A percentile compares a stretch with the other conserved stretches of the same genome.
Conservation (phyloP, 2,888 invertebrate genomes). For the Galeruca laticollis region DNA sequence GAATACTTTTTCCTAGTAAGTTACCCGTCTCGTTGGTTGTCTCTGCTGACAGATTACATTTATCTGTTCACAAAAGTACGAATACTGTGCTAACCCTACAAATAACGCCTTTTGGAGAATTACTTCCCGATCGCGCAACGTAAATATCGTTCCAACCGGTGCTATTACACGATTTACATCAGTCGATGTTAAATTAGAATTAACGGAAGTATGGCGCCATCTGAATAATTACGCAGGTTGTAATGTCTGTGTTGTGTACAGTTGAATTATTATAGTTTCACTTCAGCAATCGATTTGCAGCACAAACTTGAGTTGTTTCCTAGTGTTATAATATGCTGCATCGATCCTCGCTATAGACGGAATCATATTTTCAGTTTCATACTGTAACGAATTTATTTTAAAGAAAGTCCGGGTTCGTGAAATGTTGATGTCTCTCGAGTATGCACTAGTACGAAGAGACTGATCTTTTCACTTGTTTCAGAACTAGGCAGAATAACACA, state of each 20-base stretch:
- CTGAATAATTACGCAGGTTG: slow-evolving; percentile 15
- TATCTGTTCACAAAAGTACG: too few species aligned
- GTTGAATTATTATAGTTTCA: not conserved
- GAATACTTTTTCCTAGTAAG: too few species aligned
- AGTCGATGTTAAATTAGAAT: slow-evolving; percentile 13
- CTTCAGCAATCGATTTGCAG: not conserved
- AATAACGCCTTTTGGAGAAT: not conserved
- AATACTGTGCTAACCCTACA: not conserved
- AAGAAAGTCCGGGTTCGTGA: too few species aligned
- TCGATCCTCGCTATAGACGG: not conserved
- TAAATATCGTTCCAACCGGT: not conserved
- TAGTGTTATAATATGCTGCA: not conserved
- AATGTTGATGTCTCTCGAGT: too few species aligned
- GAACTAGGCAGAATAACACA: too few species aligned
- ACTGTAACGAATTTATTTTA: too few species aligned
- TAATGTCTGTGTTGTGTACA: slow-evolving; percentile 15
- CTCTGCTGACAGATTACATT: too few species aligned
- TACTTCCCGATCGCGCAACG: not conserved
- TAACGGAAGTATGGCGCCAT: slow-evolving; percentile 23
- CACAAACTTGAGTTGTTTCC: not conserved
- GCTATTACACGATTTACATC: not conserved
- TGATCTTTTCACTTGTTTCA: too few species aligned
- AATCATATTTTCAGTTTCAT: too few species aligned
- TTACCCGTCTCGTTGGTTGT: too few species aligned
- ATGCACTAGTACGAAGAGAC: too few species aligned